phyloP scores from a whole-genome alignment of 2,888 invertebrate species.

The Andrena marginata region DNA sequence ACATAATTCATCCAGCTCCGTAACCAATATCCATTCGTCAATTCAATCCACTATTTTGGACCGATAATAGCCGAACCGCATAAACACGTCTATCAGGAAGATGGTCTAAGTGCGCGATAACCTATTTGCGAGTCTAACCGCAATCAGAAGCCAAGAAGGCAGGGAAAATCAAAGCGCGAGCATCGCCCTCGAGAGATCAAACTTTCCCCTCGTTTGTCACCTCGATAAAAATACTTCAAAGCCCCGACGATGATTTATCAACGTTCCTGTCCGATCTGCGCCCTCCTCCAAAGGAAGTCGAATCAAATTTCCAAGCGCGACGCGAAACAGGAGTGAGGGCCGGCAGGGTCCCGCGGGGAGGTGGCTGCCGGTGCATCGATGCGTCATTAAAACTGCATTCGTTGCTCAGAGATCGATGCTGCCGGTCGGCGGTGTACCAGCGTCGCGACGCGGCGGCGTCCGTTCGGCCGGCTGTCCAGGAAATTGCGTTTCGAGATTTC shows the following conservation, averaged over 20 bases:
- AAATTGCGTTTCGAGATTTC: slow-evolving; percentile 82
- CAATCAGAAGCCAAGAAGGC: background rate
- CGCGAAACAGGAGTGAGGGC: background rate
- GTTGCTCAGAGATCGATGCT: slow-evolving; percentile 55
- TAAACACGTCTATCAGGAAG: background rate
- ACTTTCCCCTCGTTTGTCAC: background rate
- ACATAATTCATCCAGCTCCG: background rate
- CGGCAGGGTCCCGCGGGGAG: background rate
- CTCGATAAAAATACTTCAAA: background rate
- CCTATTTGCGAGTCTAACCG: no score
- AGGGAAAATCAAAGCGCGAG: background rate
- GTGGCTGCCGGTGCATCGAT: slow-evolving; percentile 29
- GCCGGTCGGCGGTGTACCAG: slow-evolving; percentile 36
- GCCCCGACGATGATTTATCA: background rate
- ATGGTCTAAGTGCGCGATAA: no score
- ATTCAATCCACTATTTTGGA: background rate
- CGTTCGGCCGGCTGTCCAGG: slow-evolving; percentile 73
- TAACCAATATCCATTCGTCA: background rate
- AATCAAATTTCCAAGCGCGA: background rate
- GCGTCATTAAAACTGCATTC: slow-evolving; percentile 65
- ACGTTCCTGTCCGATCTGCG: background rate
- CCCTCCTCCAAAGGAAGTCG: background rate
- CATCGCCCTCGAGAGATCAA: no score
- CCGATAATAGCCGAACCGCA: background rate
- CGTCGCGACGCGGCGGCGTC: slow-evolving; percentile 31